Percentiles rank a stretch among this genome's conserved stretches.
phyloP scores from a whole-genome alignment of 2,888 invertebrate species.

The Patella pellucida region DNA sequence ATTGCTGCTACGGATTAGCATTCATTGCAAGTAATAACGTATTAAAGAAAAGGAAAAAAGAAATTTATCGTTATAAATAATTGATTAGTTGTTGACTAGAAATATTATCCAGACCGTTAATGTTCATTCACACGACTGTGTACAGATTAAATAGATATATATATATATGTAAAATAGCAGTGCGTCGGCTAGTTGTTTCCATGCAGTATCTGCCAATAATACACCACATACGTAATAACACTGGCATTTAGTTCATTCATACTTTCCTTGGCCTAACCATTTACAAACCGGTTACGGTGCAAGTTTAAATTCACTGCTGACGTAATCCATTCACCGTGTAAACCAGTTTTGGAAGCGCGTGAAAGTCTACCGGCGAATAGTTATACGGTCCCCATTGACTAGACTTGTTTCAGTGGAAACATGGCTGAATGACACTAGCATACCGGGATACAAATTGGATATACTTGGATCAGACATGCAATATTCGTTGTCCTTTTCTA shows the following conservation, averaged over 20 bases:
- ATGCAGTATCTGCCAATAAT: conserved; percentile 7
- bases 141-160: no score
- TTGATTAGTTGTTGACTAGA: no score
- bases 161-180: no score
- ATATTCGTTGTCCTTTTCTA: background rate
- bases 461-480: conserved; percentile 4
- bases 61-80: no score
- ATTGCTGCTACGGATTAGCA: no score
- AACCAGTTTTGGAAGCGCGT: conserved; percentile 7
- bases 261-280: background rate
- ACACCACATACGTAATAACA: background rate
- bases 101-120: no score
- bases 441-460: no score
- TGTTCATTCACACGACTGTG: no score
- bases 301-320: conserved; percentile 2
- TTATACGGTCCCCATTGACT: background rate
- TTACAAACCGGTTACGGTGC: conserved; percentile 6
- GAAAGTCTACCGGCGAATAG: background rate
- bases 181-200: background rate
- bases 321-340: conserved; percentile 3
- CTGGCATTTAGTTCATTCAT: conserved; percentile 6
- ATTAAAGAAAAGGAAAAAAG: no score
- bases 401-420: background rate
- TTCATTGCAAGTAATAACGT: no score
- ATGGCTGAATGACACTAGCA: no score